Evolutionary conservation across 2,113 vertebrate genomes (phyloP), one percentile per base, ranked within the genome.

Genomic region (Pagrus major): DNA sequence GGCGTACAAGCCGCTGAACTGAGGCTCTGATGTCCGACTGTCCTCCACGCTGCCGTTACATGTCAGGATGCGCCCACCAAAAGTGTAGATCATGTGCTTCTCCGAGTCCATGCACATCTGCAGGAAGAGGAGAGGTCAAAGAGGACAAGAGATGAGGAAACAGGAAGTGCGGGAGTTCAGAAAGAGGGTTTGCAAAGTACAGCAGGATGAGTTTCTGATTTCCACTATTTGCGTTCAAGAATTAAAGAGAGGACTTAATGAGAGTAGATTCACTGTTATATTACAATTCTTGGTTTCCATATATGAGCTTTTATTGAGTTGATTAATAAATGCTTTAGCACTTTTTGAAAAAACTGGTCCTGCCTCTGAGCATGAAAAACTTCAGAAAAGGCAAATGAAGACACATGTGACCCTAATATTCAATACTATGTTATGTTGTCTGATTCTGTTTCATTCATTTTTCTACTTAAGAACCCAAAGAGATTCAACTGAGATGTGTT

Each of bases 71-170:
- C 98, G 95, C 2, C 98, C 98, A 0, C 98, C 98, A 7, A 99
- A 99, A 0, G 98, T 99, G 89, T 99, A 99, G 86, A 99, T 99
- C 98, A 99, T 99, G 88, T 99, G 98, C 85, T 98, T 98, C 89
- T 99, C 98, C 0, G 98, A 99, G 94, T 99, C 98, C 98, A 99
- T 99, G 82, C 98, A 99, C 98, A 99, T 99, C 98, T 99, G 91
- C 16, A 82, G 35, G 54, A 71, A 69, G 42, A 33, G 71, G 20
- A 21, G 7, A 0, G 27, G 31, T 46, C 9, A 55, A 46, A 16
- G 21, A 9, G 7, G 25, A 47, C 6, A 29, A 58, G 23, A 31
- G 9, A n/a, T 8, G 3, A 29, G n/a, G 12, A 55, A 46, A 44
- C 5, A 64, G 51, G 47, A 64, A 33, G 29, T 9, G 31, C 23